Conservation (phyloP, 2,888 invertebrate genomes). For the Nomada ruficornis region DNA sequence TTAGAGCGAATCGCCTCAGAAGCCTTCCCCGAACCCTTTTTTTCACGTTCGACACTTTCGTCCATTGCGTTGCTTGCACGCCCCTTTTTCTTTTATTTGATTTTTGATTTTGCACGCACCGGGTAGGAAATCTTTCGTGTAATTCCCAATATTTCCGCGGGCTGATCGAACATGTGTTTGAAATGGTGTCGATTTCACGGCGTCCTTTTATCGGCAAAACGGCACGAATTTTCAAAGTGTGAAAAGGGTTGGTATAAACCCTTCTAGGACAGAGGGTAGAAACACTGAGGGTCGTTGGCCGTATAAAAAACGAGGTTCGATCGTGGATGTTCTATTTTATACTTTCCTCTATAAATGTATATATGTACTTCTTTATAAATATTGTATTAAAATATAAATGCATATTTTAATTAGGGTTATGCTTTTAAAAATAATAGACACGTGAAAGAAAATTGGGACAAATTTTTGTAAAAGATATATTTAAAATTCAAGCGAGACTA, state of each 20-base stretch:
- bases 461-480: background rate
- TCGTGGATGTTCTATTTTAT: background rate
- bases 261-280: conserved; percentile 20
- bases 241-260: conserved; percentile 68
- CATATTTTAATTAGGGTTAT: too few relatives aligned
- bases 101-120: conserved; percentile 81
- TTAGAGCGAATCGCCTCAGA: conserved; percentile 74
- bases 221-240: conserved; percentile 73
- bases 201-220: conserved; percentile 68
- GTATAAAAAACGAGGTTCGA: conserved; percentile 8
- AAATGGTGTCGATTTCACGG: conserved; percentile 80
- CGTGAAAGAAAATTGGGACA: too few relatives aligned
- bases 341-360: background rate
- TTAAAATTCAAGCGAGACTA: background rate
- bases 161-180: conserved; percentile 74
- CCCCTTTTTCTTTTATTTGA: conserved; percentile 82
- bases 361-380: too few relatives aligned
- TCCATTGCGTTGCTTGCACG: conserved; percentile 60
- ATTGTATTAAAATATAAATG: too few relatives aligned
- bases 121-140: conserved; percentile 82
- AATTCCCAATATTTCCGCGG: conserved; percentile 81
- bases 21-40: conserved; percentile 71
- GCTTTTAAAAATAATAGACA: too few relatives aligned
- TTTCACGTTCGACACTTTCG: conserved; percentile 49
- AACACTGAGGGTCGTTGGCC: background rate